Base-by-base conservation (phyloP, 1,140 invertebrate species). In the Drosophila takahashii region DNA sequence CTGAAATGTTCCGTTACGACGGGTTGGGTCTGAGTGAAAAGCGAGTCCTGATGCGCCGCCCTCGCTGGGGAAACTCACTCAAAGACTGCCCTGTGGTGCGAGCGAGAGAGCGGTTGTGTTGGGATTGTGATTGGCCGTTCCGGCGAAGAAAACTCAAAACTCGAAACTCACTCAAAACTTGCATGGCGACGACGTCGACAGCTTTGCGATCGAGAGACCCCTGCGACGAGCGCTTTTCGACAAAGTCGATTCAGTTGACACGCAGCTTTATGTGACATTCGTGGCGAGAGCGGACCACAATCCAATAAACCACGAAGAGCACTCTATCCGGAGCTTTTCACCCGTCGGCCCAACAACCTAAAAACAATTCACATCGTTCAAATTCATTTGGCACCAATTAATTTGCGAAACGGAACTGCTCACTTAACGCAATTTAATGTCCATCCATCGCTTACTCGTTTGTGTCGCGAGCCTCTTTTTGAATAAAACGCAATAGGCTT, bases 341-440 rank as follows among this genome's bases (percentile, higher is more conserved):
- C 47, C 83, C 83, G 83, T 83, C 83, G 83, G 83, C 80, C 62
- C 58, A 50, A 29, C 47, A 48, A 44, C 34, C 11, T 42, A 56
- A 27, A 53, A 42, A 62, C 52, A 59, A 53, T 74, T 74, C 61
- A 62, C 57, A 77, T 69, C 47, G 41, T 71, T 34, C 70, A 52
- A 47, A 79, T 76, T 76, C 53, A 77, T 89, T 89, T 79, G 84
- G 71, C 59, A 79, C 83, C 62, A 83, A 87, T 83, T 87, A 83
- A 87, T 89, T 87, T 76, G 84, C 83, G 59, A 66, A 87, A 89
- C 83, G 83, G 83, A 87, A 87, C 83, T 87, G 79, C 66, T 83
- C 76, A 89, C 69, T 87, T 87, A 79, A 61, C 47, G 52, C 54
- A 52, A 51, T 57, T 58, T 53, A 62, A 64, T 56, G 70, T 53